Evolutionary conservation across 1,140 invertebrate genomes (phyloP).

Genomic region (Cydia pomonella): DNA sequence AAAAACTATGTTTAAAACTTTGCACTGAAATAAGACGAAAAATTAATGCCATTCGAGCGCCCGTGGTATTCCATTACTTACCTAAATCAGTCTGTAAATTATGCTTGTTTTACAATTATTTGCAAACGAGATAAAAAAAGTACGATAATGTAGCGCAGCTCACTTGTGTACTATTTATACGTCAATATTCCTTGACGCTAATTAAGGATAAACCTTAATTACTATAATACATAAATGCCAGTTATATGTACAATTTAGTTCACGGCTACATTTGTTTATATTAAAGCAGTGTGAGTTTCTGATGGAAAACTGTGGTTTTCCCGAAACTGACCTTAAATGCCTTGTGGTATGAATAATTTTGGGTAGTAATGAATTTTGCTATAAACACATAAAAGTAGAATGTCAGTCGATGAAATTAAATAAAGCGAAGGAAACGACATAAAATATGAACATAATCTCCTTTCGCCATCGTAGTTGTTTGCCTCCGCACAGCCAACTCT

Average conservation of each 20-base stretch:
- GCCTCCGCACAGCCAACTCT: slow-evolving; percentile 21
- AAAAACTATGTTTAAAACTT: no score
- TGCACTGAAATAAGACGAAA: no score
- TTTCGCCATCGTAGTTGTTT: slow-evolving; percentile 4
- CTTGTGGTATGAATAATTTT: neutral
- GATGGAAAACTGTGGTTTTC: neutral
- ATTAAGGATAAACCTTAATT: neutral
- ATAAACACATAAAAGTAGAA: no score
- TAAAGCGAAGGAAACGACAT: neutral
- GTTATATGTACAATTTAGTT: neutral
- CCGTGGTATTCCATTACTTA: no score
- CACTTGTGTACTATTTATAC: neutral
- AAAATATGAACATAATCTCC: neutral
- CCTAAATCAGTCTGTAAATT: no score
- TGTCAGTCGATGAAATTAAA: neutral
- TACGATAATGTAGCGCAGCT: neutral
- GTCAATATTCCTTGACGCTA: slow-evolving; percentile 2
- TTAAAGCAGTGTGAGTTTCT: neutral
- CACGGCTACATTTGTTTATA: neutral
- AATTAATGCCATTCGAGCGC: no score
- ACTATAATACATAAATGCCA: neutral
- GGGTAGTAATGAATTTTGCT: no score
- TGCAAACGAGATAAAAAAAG: neutral
- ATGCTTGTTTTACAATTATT: neutral
- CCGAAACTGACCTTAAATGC: neutral